Evolutionary conservation across 2,113 vertebrate species (phyloP).

Genomic region (Ptilonorhynchus violaceus): DNA sequence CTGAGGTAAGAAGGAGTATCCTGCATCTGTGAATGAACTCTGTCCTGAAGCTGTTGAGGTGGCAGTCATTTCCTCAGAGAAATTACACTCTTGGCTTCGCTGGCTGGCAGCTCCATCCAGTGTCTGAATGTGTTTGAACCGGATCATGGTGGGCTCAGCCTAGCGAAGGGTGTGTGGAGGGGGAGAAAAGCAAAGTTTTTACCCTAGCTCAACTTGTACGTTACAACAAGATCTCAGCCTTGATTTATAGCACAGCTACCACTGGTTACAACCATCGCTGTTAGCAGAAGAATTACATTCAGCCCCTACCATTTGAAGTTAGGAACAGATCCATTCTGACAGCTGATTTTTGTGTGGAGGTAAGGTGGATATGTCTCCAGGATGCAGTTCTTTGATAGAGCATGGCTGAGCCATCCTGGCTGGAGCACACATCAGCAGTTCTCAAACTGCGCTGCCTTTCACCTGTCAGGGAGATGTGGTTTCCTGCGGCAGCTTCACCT

Average conservation of each 20-base stretch:
- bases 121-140: not conserved
- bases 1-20: not conserved
- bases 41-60: not conserved
- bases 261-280: not conserved
- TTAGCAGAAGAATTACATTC: not conserved
- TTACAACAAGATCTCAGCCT: not conserved
- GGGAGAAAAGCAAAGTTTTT: not conserved
- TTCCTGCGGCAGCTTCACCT: not conserved
- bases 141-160: not conserved
- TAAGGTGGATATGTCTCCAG: not conserved
- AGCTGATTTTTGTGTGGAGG: not conserved
- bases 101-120: not conserved
- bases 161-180: not conserved
- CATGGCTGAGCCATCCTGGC: not conserved
- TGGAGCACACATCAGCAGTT: not conserved
- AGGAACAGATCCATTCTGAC: not conserved
- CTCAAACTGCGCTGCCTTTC: not conserved
- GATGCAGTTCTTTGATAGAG: not conserved
- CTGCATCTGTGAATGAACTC: not conserved
- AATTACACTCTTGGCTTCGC: not conserved
- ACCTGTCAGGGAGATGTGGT: not conserved
- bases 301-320: not conserved
- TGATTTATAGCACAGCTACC: not conserved
- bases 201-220: accelerated
- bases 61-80: not conserved